phyloP scores from a whole-genome alignment of 2,888 invertebrate genomes.

The Megastigmus dorsalis region DNA sequence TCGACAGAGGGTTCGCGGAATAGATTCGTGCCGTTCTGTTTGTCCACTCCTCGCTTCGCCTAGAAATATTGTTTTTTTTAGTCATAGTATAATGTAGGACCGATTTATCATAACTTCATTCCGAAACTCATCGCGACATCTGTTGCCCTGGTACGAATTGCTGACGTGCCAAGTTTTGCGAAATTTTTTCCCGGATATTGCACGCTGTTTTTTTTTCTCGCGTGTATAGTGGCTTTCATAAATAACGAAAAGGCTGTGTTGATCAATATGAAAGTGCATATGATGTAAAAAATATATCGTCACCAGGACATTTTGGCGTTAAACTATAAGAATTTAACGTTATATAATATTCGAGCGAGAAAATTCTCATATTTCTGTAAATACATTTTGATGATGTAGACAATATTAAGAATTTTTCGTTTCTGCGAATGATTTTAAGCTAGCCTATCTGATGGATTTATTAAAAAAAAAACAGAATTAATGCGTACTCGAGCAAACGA shows the following conservation, averaged over 20 bases:
- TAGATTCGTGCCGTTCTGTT: not conserved
- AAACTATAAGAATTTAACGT: not conserved
- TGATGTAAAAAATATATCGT: not conserved
- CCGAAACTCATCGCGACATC: not conserved
- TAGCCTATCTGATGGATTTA: not conserved
- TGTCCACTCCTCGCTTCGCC: not conserved
- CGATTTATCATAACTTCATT: not conserved
- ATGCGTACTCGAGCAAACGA: not conserved
- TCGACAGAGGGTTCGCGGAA: not conserved
- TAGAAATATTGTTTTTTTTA: not conserved
- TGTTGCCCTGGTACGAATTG: not conserved
- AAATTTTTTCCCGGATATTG: not conserved
- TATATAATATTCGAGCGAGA: not conserved
- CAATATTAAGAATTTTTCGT: not conserved
- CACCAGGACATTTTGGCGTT: not conserved
- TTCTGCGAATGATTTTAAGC: not conserved
- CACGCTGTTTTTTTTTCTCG: not conserved
- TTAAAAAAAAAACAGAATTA: not conserved
- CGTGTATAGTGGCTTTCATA: not conserved
- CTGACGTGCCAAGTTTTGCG: not conserved
- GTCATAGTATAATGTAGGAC: not conserved
- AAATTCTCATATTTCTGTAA: not conserved
- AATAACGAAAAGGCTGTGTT: slow-evolving; percentile 21
- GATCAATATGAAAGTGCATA: not conserved
- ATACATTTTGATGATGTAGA: not conserved